A percentile compares a stretch with the other conserved stretches of the same genome.
Conservation (phyloP, 2,888 invertebrate species). For the Himalopsyche tibetana region DNA sequence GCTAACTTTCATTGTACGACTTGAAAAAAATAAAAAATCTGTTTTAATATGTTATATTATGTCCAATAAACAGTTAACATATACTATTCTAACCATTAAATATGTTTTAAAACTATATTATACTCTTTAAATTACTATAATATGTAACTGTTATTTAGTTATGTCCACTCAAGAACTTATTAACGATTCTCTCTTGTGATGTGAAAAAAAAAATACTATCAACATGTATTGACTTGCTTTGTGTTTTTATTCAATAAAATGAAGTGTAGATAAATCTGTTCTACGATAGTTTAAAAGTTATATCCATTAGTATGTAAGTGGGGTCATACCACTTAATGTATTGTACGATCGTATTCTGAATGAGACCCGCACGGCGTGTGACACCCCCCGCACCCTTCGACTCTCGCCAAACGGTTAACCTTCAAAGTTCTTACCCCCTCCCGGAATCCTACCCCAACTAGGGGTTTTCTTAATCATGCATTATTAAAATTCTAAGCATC, state of each 20-base stretch:
- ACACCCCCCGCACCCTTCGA: constrained; percentile 36
- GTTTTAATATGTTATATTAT: too few species aligned
- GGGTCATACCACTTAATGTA: constrained; percentile 32
- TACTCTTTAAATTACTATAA: too few species aligned
- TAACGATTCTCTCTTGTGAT: not conserved
- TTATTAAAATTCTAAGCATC: constrained; percentile 65
- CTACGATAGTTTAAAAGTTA: not conserved
- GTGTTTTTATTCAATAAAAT: not conserved
- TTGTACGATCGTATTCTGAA: constrained; percentile 29
- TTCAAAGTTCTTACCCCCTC: constrained; percentile 43
- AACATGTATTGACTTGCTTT: not conserved
- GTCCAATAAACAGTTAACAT: too few species aligned
- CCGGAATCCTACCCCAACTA: constrained; percentile 29
- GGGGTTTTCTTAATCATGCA: constrained; percentile 64
- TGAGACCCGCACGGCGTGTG: constrained; percentile 48
- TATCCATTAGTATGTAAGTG: not conserved
- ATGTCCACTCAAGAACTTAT: too few species aligned
- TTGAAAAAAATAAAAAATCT: too few species aligned
- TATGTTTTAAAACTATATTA: too few species aligned
- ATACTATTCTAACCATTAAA: too few species aligned
- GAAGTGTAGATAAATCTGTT: not conserved
- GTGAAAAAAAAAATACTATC: not conserved
- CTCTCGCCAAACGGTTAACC: constrained; percentile 35
- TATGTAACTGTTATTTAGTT: too few species aligned
- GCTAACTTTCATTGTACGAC: not conserved